These are phyloP conservation scores for Cerastoderma edule DNA, from an alignment of 2,888 invertebrate genomes.

Conservation along the genomic window DNA sequence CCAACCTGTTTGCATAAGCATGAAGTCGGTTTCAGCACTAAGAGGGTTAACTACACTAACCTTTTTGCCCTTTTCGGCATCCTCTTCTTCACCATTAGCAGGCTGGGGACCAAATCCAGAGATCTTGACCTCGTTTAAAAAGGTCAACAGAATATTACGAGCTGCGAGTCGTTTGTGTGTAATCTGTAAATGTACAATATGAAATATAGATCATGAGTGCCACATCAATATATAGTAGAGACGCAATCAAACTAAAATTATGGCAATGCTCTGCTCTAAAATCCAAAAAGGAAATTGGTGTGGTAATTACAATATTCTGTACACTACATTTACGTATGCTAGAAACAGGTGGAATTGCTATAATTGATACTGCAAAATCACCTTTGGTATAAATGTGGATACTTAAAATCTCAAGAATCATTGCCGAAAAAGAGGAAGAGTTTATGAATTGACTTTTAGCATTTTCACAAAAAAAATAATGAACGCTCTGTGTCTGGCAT, in stretches of 20 bases:
- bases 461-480: no score
- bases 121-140: constrained; percentile 63
- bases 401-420: no score
- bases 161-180: constrained; percentile 70
- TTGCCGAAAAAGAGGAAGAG: no score
- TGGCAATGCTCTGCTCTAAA: background rate
- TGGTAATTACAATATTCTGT: background rate
- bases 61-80: constrained; percentile 37
- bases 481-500: no score
- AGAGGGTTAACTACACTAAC: constrained; percentile 21
- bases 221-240: background rate
- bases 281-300: background rate
- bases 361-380: background rate
- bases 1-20: no score
- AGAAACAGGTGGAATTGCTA: background rate
- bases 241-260: background rate
- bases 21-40: background rate
- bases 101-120: constrained; percentile 68
- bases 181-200: constrained; percentile 44
- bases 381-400: no score
- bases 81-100: constrained; percentile 40
- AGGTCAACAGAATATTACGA: constrained; percentile 65
- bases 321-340: background rate
- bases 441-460: no score
- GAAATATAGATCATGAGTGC: background rate